These are phyloP conservation scores for Troglohyphantes excavatus DNA, from an alignment of 2,888 invertebrate genomes.

Conservation along the genomic window DNA sequence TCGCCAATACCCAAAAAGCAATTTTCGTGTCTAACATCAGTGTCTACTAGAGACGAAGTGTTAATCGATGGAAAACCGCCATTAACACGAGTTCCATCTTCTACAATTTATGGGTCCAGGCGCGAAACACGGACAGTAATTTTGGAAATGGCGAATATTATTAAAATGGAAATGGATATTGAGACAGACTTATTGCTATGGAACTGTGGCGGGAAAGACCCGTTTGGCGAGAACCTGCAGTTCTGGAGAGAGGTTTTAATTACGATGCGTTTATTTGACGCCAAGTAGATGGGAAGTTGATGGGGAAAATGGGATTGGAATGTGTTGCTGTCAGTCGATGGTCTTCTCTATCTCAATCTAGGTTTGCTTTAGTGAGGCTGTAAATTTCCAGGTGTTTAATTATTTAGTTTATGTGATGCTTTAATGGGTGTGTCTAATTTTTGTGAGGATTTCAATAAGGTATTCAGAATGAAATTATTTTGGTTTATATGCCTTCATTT, in stretches of 20 bases:
- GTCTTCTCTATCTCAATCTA: not conserved
- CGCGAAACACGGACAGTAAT: not conserved
- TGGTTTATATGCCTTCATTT: too few species aligned
- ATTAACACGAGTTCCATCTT: not conserved
- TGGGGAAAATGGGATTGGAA: not conserved
- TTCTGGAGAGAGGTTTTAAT: not conserved
- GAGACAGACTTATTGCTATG: too few species aligned
- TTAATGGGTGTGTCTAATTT: too few species aligned
- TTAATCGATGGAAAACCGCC: not conserved
- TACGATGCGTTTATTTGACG: not conserved
- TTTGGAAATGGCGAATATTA: not conserved
- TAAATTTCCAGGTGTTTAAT: too few species aligned
- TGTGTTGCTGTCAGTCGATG: not conserved
- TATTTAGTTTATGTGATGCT: too few species aligned
- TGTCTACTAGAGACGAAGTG: too few species aligned
- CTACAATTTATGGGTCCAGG: not conserved
- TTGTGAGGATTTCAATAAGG: too few species aligned
- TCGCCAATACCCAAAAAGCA: too few species aligned
- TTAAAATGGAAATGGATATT: not conserved
- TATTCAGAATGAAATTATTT: too few species aligned
- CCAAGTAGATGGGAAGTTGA: not conserved
- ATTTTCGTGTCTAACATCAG: too few species aligned
- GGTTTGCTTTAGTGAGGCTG: too few species aligned
- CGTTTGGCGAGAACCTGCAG: not conserved
- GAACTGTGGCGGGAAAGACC: too few species aligned